phyloP scores from a whole-genome alignment of 1,140 invertebrate species.

The Coboldia fuscipes region DNA sequence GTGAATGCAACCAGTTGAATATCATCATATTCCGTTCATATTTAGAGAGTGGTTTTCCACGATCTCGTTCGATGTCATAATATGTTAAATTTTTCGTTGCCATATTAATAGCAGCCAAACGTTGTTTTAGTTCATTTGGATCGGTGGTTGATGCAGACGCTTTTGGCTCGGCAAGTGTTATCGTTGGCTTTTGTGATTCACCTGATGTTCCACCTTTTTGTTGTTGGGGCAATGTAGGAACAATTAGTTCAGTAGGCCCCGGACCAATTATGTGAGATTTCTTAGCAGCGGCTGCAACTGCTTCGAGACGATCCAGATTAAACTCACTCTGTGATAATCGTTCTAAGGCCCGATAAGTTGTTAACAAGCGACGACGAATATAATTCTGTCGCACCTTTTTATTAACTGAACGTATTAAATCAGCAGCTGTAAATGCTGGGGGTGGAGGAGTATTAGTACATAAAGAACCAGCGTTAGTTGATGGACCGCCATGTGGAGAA shows the following conservation, averaged over 20 bases:
- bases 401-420: constrained; percentile 56
- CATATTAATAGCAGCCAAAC: background rate
- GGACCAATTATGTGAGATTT: constrained; percentile 4
- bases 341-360: constrained; percentile 61
- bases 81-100: constrained; percentile 30
- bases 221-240: constrained; percentile 14
- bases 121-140: constrained; percentile 7
- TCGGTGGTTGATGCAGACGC: constrained; percentile 5
- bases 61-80: constrained; percentile 56
- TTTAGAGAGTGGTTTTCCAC: constrained; percentile 62
- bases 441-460: constrained; percentile 23
- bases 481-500: constrained; percentile 41
- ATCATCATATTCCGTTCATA: constrained; percentile 85
- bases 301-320: constrained; percentile 50
- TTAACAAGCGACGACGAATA: constrained; percentile 46
- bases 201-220: constrained; percentile 9
- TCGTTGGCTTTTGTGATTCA: background rate
- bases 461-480: constrained; percentile 28
- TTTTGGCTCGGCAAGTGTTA: constrained; percentile 4
- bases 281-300: constrained; percentile 10
- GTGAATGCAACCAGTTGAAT: constrained; percentile 73
- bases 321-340: constrained; percentile 63
- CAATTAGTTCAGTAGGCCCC: constrained; percentile 14
- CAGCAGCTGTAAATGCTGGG: constrained; percentile 40
- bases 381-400: constrained; percentile 62